Evolutionary conservation across 2,888 invertebrate genomes (phyloP).

Genomic region (Tanytarsus gracilentus): DNA sequence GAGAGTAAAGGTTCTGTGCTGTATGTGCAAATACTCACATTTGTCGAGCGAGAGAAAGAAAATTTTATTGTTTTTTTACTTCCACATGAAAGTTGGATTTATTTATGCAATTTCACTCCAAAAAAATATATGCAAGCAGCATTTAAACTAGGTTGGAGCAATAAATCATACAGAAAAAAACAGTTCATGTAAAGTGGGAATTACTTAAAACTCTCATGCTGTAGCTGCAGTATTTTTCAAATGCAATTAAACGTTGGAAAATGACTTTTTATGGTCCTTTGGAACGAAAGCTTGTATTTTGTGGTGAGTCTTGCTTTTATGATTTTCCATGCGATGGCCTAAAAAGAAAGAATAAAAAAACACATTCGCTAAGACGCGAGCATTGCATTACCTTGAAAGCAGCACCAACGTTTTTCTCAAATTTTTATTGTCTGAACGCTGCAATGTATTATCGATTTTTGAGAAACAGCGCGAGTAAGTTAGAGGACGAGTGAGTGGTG

Average conservation of each 20-base stretch:
- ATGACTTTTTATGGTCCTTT: neutral
- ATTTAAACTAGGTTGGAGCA: neutral
- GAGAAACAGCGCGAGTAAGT: too few relatives aligned
- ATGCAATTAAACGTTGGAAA: constrained; percentile 7
- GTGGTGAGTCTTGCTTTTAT: neutral
- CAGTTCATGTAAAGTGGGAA: neutral
- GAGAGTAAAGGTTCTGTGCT: too few relatives aligned
- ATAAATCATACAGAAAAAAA: constrained; percentile 7
- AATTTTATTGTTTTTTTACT: too few relatives aligned
- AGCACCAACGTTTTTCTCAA: neutral
- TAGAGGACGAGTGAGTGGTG: neutral
- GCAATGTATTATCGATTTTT: neutral
- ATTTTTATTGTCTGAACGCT: neutral
- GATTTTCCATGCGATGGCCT: neutral
- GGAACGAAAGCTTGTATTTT: neutral
- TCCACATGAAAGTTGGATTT: neutral
- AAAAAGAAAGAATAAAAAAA: neutral
- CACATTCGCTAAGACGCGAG: neutral
- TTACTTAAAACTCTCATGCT: constrained; percentile 5
- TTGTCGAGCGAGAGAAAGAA: too few relatives aligned
- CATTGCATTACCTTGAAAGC: neutral
- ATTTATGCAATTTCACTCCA: neutral
- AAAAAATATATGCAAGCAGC: too few relatives aligned
- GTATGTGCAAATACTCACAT: too few relatives aligned
- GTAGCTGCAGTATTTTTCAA: neutral